These are phyloP conservation scores for Protaetia brevitarsis DNA, from an alignment of 1,140 invertebrate species.

Conservation along the genomic window DNA sequence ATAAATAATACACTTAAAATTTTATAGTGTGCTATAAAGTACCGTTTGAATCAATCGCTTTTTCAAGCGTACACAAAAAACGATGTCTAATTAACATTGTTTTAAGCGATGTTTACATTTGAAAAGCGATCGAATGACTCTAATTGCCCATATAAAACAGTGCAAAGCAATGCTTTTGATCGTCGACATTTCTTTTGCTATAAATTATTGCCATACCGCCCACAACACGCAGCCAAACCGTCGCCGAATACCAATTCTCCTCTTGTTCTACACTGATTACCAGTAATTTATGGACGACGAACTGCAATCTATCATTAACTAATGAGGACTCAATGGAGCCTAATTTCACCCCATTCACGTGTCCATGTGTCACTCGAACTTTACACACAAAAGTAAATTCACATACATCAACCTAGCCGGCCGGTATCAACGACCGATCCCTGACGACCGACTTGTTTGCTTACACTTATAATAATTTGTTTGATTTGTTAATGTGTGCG, in stretches of 20 bases:
- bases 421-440: neutral
- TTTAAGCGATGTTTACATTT: too few relatives aligned
- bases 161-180: too few relatives aligned
- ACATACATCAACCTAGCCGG: neutral
- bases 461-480: constrained; percentile 36
- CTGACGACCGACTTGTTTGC: constrained; percentile 33
- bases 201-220: neutral
- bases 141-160: too few relatives aligned
- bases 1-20: too few relatives aligned
- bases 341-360: constrained; percentile 32
- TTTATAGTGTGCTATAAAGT: too few relatives aligned
- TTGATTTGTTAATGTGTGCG: constrained; percentile 32
- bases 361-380: neutral
- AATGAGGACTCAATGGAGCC: constrained; percentile 38
- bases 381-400: constrained; percentile 2
- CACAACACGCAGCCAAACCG: neutral
- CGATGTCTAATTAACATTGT: too few relatives aligned
- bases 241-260: constrained; percentile 21
- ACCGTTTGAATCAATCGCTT: too few relatives aligned
- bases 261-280: constrained; percentile 22
- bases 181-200: neutral
- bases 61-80: too few relatives aligned
- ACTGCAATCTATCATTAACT: constrained; percentile 38
- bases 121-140: too few relatives aligned
- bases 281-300: constrained; percentile 34